A percentile compares a stretch with the other conserved stretches of the same genome.
These are phyloP conservation scores for Hypanus sabinus DNA, from an alignment of 2,113 vertebrate species.

Conservation along the genomic window DNA sequence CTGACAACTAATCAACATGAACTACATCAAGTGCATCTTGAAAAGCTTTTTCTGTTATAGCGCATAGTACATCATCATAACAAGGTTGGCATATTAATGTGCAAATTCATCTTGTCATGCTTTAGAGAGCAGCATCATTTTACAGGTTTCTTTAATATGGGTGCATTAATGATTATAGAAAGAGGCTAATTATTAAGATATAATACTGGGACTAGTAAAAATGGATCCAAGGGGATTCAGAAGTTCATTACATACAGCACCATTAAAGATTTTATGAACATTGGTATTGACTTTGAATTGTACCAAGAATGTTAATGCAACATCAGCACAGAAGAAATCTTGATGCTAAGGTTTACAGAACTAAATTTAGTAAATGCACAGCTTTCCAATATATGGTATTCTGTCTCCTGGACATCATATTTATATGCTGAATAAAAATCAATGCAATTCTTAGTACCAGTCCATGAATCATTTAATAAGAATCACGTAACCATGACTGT, in stretches of 20 bases:
- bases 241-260: not conserved
- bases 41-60: not conserved
- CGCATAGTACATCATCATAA: not conserved
- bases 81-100: not conserved
- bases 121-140: not conserved
- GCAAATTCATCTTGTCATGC: not conserved
- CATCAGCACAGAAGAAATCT: not conserved
- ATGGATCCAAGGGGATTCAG: not conserved
- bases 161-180: not conserved
- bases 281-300: constrained; percentile 7
- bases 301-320: not conserved
- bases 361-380: not conserved
- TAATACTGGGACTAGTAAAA: not conserved
- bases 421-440: not conserved
- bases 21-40: not conserved
- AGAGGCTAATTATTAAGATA: constrained; percentile 1
- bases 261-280: not conserved
- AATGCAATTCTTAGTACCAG: not conserved
- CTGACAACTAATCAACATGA: not conserved
- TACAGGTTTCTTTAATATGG: not conserved
- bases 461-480: not conserved
- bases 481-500: not conserved
- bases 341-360: not conserved
- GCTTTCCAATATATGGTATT: not conserved
- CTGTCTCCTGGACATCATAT: not conserved